Evolutionary conservation across 2,888 invertebrate genomes (phyloP).

Genomic region (Drosophila neutralis): DNA sequence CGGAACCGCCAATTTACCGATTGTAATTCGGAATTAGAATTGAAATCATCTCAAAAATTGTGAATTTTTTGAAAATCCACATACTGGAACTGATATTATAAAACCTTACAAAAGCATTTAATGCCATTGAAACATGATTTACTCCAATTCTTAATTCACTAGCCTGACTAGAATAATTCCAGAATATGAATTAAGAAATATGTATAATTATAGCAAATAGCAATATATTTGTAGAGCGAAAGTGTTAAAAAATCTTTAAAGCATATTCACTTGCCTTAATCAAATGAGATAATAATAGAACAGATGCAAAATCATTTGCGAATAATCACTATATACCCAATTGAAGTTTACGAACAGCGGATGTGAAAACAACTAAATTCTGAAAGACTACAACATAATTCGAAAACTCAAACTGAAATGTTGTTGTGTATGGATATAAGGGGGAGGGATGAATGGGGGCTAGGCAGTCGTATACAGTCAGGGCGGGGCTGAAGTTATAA

Average conservation of each 20-base stretch:
- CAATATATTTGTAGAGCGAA: not conserved
- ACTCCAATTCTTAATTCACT: not conserved
- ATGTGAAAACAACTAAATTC: conserved; percentile 27
- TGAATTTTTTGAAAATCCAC: too few species aligned
- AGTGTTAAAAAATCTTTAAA: not conserved
- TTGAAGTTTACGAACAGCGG: not conserved
- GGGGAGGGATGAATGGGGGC: not conserved
- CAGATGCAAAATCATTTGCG: not conserved
- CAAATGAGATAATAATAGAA: not conserved
- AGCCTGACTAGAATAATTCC: not conserved
- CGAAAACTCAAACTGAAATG: conserved; percentile 28
- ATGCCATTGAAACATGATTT: not conserved
- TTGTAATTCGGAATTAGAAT: too few species aligned
- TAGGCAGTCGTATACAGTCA: conserved; percentile 1
- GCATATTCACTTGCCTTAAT: not conserved
- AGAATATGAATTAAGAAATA: not conserved
- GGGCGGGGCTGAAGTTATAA: conserved; percentile 10
- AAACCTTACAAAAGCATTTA: not conserved
- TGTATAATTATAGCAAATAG: not conserved
- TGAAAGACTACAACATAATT: conserved; percentile 46
- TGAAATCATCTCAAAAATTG: too few species aligned
- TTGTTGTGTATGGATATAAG: not conserved
- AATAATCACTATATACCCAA: not conserved
- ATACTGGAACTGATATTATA: not conserved
- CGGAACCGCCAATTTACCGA: not conserved